Percentiles rank a stretch among this genome's conserved stretches.
These are phyloP conservation scores for Caprella mutica DNA, from an alignment of 2,888 invertebrate genomes.

Conservation along the genomic window DNA sequence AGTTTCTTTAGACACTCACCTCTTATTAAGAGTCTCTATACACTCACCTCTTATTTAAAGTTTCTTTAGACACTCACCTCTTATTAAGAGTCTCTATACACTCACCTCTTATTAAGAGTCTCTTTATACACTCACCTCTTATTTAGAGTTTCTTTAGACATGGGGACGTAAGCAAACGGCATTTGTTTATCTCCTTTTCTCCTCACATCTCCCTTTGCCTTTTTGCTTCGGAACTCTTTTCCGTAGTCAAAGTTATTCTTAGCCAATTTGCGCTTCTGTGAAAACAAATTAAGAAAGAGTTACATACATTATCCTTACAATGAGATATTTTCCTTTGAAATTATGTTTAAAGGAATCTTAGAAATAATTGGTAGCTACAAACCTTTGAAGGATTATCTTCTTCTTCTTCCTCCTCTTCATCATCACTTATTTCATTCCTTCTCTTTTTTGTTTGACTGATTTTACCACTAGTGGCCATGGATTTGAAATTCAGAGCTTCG, in stretches of 20 bases:
- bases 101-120: not conserved
- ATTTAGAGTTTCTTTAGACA: slow-evolving; percentile 65
- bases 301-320: no score
- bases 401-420: not conserved
- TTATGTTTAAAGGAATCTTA: no score
- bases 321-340: no score
- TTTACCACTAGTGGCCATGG: slow-evolving; percentile 12
- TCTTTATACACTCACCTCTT: slow-evolving; percentile 54
- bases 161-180: slow-evolving; percentile 81
- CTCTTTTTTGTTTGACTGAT: slow-evolving; percentile 12
- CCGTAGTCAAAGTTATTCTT: slow-evolving; percentile 39
- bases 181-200: slow-evolving; percentile 54
- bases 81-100: no score
- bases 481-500: slow-evolving; percentile 20
- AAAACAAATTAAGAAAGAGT: no score
- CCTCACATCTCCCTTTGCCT: slow-evolving; percentile 76
- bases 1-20: no score
- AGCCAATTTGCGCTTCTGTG: no score
- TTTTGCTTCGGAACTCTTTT: slow-evolving; percentile 60
- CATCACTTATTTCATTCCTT: no score
- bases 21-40: no score
- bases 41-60: no score
- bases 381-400: slow-evolving; percentile 2
- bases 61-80: no score
- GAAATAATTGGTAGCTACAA: no score